Base-by-base conservation (phyloP, 2,797 vertebrate genomes). In the Danionella dracula region DNA sequence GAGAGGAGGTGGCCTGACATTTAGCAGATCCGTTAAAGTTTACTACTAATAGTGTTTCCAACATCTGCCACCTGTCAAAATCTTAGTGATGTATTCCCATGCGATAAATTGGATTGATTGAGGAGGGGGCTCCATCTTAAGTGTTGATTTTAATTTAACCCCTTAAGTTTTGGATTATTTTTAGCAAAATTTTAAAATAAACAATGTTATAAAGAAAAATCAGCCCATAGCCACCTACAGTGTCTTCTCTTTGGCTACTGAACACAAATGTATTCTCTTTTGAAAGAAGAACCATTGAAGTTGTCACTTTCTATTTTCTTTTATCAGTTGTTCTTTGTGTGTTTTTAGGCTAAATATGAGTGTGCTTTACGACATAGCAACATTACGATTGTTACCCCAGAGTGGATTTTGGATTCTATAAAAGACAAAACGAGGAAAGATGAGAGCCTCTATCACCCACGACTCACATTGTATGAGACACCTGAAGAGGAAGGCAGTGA, bases 341-440 rank as follows among this genome's bases (percentile, higher is more conserved):
- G 17, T 3, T 41, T 54, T 37, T 65, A 99, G 97, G 93, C 90
- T 21, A 99, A 99, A 75, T 98, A 96, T 13, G 93, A 93, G 63
- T 94, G 92, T 62, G 94, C 95, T 35, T 80, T 90, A 69, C 94
- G 92, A 78, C 88, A 91, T 59, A 82, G 85, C 4, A 78, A 79
- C 42, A 90, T 99, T 71, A 93, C 88, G 79, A 89, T 99, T 0
- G 93, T 99, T 62, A 95, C 95, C 1, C 94, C 90, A 0, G 95
- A 99, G 80, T 99, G 97, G 97, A 93, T 99, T 51, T 81, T 91
- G 51, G 92, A 99, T 75, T 96, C 87, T 8, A 76, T 92, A 62
- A 71, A 85, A 41, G 93, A 88, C 49, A 97, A 96, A 70, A 71
- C 55, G 62, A 88, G 78, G 68, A 96, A 91, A 74, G 94, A 98